Conservation (phyloP, 2,888 invertebrate species). For the Phaedon cochleariae region DNA sequence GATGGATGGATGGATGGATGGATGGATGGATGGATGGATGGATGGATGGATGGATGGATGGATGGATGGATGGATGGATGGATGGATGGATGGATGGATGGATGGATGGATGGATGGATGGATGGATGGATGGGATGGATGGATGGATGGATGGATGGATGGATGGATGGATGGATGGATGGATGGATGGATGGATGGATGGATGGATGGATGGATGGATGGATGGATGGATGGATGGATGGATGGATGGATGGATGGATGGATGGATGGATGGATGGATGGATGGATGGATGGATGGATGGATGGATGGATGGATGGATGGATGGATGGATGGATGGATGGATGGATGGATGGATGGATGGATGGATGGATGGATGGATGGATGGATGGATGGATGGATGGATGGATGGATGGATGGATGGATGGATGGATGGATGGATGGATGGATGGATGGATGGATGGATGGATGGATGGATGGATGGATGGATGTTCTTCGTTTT, state of each 20-base stretch:
- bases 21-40: conserved; percentile 5
- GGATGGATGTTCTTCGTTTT: no score
- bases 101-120: conserved; percentile 2
- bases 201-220: conserved; percentile 4
- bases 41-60: conserved; percentile 5
- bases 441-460: no score
- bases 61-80: conserved; percentile 4
- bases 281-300: conserved; percentile 11
- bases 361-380: conserved; percentile 11
- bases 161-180: conserved; percentile 4
- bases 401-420: no score
- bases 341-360: conserved; percentile 11
- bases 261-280: conserved; percentile 11
- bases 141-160: no score
- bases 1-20: conserved; percentile 4
- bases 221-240: conserved; percentile 5
- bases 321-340: conserved; percentile 11
- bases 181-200: conserved; percentile 4
- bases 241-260: conserved; percentile 11
- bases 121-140: no score
- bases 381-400: no score
- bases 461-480: no score
- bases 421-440: no score
- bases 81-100: conserved; percentile 4
- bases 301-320: conserved; percentile 11